These are phyloP conservation scores for Cyrtodaria siliqua DNA, from an alignment of 2,888 invertebrate species.

Conservation along the genomic window DNA sequence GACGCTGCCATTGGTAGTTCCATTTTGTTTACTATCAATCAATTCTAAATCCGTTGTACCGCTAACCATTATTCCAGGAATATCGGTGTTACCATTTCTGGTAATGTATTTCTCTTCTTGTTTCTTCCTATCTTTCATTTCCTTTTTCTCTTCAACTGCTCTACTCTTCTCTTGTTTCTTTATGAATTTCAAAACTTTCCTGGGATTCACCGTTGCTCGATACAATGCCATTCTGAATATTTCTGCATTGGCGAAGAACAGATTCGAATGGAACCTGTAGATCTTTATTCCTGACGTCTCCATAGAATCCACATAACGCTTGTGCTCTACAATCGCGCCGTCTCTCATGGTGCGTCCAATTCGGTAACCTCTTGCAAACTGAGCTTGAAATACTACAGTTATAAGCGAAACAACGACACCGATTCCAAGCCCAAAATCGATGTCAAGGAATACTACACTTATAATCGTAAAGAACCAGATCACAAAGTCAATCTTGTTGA, in stretches of 20 bases:
- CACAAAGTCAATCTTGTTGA: conserved; percentile 92
- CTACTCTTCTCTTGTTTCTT: conserved; percentile 71
- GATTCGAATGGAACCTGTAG: conserved; percentile 80
- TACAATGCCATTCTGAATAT: conserved; percentile 81
- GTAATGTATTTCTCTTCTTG: conserved; percentile 13
- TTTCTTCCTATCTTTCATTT: conserved; percentile 6
- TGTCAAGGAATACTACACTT: conserved; percentile 81
- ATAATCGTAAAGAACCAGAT: conserved; percentile 82
- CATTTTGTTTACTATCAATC: conserved; percentile 27
- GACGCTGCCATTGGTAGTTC: conserved; percentile 23
- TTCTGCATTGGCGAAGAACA: conserved; percentile 84
- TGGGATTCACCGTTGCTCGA: conserved; percentile 78
- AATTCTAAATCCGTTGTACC: conserved; percentile 19
- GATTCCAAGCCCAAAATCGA: conserved; percentile 81
- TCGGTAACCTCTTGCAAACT: conserved; percentile 77
- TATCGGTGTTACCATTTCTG: conserved; percentile 25
- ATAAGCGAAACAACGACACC: conserved; percentile 80
- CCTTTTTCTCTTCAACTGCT: conserved; percentile 18
- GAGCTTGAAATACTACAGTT: conserved; percentile 81
- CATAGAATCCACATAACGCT: conserved; percentile 70
- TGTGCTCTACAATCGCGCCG: conserved; percentile 72
- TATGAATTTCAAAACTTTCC: conserved; percentile 75
- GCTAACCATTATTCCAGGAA: conserved; percentile 44
- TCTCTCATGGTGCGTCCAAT: conserved; percentile 74
- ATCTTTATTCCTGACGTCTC: conserved; percentile 78